Evolutionary conservation across 2,797 vertebrate genomes (phyloP), one percentile per base, ranked within the genome.

Genomic region (Rhinella marina): DNA sequence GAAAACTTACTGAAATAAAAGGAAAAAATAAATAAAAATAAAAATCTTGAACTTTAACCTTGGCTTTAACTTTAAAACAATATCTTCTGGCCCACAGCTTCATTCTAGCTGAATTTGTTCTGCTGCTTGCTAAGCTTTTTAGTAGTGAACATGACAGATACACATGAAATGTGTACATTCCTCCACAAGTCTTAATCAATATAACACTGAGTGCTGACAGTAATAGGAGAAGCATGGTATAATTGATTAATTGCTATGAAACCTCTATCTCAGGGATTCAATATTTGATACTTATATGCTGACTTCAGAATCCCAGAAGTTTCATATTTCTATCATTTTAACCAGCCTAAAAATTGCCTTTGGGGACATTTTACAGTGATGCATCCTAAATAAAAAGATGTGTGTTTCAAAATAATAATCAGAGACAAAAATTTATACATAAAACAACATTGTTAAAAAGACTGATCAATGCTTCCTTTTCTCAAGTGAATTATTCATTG

Each of bases 381-480:
- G 50, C 25, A 16, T 25, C 32, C 90, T 88, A 82, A 87, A 85
- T 76, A 90, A 81, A 90, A 59, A 2, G 27, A 57, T 19, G 61
- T 41, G 16, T 56, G 86, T 77, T 2, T 2, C 54, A 88, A 91
- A 77, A 62, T 16, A 82, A 59, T 64, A 84, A 64, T 52, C 78
- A 19, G 48, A 64, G 64, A 62, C 29, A 75, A 77, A 87, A 84
- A 73, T 7, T 0, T 19, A 56, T 59, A 52, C 75, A 89, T 87
- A 90, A 91, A 86, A 85, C 56, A 50, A 73, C 77, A 62, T 81
- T 84, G 54, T 90, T 88, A 90, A 92, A 88, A 87, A 85, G 78
- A 81, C 2, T 32, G 66, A 61, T 88, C 62, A 85, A 82, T 91
- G 92, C 75, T 87, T 91, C 16, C 62, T 89, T 3, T 78, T 16